Conservation (phyloP, 2,888 invertebrate genomes). For the Scaptomyza caliginosa region DNA sequence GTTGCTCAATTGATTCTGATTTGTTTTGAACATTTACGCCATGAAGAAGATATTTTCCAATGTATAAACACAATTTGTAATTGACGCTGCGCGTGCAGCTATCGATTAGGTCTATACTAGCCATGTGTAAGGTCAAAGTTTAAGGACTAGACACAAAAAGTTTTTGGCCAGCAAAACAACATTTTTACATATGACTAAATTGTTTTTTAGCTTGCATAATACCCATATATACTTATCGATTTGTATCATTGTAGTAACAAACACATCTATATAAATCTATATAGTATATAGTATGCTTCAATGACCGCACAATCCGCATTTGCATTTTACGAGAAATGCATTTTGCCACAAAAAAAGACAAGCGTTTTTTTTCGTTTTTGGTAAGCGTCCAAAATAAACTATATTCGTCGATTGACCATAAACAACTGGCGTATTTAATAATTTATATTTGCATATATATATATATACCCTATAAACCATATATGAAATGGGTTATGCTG, state of each 20-base stretch:
- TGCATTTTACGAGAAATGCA: slow-evolving; percentile 9
- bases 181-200: slow-evolving; percentile 7
- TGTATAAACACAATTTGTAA: background rate
- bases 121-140: slow-evolving; percentile 25
- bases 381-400: slow-evolving; percentile 67
- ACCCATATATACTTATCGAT: slow-evolving; percentile 19
- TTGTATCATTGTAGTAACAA: slow-evolving; percentile 13
- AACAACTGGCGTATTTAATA: slow-evolving; percentile 53
- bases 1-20: slow-evolving; percentile 49
- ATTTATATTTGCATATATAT: slow-evolving; percentile 2
- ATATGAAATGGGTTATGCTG: background rate
- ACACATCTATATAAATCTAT: background rate
- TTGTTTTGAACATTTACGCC: slow-evolving; percentile 43
- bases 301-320: slow-evolving; percentile 1
- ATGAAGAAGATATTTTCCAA: slow-evolving; percentile 15
- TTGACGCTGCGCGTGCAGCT: slow-evolving; percentile 24
- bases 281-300: background rate
- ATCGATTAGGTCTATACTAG: slow-evolving; percentile 40
- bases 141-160: background rate
- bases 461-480: slow-evolving; percentile 1
- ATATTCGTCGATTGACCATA: slow-evolving; percentile 37
- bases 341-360: slow-evolving; percentile 22
- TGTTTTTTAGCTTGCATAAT: slow-evolving; percentile 15
- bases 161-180: background rate
- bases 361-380: slow-evolving; percentile 41